Evolutionary conservation across 2,797 vertebrate genomes (phyloP), one percentile per base, ranked within the genome.

Genomic region (Kryptolebias ocellatus): DNA sequence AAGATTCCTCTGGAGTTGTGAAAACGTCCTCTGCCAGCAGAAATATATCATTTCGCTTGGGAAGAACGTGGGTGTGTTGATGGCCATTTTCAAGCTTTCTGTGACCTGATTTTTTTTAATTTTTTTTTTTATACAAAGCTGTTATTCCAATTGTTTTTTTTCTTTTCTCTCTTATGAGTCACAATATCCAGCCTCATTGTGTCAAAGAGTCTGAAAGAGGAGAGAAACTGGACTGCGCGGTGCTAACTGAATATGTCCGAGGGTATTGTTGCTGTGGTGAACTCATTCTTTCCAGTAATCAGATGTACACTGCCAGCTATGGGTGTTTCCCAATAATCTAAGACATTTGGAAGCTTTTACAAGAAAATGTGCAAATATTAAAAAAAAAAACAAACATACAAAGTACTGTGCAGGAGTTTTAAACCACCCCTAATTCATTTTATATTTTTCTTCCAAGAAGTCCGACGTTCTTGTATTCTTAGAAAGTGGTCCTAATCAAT

Each of bases 301-400:
- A 47, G 76, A 75, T 55, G 69, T 71, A 58, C 3, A 75, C 67
- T 44, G 27, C 42, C 20, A 65, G 61, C 24, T 31, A 4, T 0
- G 14, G 59, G 73, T 72, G 66, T 78, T 72, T 74, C 70, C 62
- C 45, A 14, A 3, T 14, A 24, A 0, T 17, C 56, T 67, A 12
- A 42, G 39, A 12, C 14, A 42, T 12, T 12, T 42, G 11, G 14
- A 12, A 42, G 39, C 11, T 4, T 42, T 42, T 42, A 12, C 11
- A 42, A 42, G 39, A 42, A 42, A 12, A 12, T 12, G 11, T 42
- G 39, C 2, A 12, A 42, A 42, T 34, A 34, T 42, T 42, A 2
- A 12, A 42, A 42, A 31, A 14, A 42, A 42, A 42, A 31, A 14
- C 14, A 42, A 24, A 44, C 42, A 14, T 20, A 9, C 2, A 18